Conservation (phyloP, 2,797 vertebrate species). For the Enteromius afrohamiltoni region DNA sequence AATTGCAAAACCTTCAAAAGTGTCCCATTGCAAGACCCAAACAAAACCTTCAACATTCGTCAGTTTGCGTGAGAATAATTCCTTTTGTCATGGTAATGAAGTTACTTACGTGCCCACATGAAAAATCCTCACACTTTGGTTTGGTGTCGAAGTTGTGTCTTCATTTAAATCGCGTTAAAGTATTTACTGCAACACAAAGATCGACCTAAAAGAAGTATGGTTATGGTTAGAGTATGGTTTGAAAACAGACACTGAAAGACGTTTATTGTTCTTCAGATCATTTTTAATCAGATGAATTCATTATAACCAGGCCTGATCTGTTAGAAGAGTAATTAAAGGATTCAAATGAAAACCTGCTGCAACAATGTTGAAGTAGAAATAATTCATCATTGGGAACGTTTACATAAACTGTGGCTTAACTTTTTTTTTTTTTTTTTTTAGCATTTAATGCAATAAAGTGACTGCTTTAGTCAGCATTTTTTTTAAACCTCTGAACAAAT, state of each 20-base stretch:
- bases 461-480: neutral
- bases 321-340: slow-evolving; percentile 27
- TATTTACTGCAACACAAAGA: slow-evolving; percentile 66
- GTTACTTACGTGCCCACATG: slow-evolving; percentile 88
- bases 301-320: slow-evolving; percentile 39
- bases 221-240: slow-evolving; percentile 36
- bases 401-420: neutral
- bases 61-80: slow-evolving; percentile 85
- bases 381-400: neutral
- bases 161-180: slow-evolving; percentile 89
- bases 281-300: slow-evolving; percentile 43
- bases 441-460: neutral
- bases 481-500: neutral
- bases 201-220: slow-evolving; percentile 35
- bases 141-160: slow-evolving; percentile 87
- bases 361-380: slow-evolving; percentile 4
- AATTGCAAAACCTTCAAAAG: slow-evolving; percentile 19
- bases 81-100: slow-evolving; percentile 88
- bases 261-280: slow-evolving; percentile 37
- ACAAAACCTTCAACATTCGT: slow-evolving; percentile 73
- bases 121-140: slow-evolving; percentile 88
- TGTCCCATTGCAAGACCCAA: slow-evolving; percentile 19
- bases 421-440: neutral
- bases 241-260: slow-evolving; percentile 30
- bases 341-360: neutral